phyloP scores from a whole-genome alignment of 1,140 invertebrate genomes.

The Acyrthosiphon pisum region DNA sequence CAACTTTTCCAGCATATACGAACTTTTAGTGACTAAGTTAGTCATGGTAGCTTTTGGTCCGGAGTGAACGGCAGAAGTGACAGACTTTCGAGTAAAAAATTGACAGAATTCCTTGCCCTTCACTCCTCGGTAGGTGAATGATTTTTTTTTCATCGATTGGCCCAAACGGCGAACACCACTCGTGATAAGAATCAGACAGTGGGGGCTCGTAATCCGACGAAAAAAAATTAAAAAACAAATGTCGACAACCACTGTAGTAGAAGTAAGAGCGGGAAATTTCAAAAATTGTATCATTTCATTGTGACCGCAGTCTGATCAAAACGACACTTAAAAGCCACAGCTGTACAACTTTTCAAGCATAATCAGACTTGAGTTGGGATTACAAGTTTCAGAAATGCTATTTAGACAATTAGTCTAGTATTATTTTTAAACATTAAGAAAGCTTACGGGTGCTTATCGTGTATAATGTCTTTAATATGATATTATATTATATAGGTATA shows the following conservation, averaged over 20 bases:
- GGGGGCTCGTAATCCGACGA: background rate
- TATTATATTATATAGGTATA: too few relatives aligned
- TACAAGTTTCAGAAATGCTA: too few relatives aligned
- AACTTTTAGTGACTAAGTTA: constrained; percentile 42
- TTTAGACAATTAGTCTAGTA: too few relatives aligned
- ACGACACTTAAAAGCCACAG: too few relatives aligned
- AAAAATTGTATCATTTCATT: background rate
- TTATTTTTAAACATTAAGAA: too few relatives aligned
- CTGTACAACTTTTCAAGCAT: too few relatives aligned
- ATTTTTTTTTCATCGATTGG: constrained; percentile 19
- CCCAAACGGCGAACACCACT: background rate
- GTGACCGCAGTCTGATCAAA: too few relatives aligned
- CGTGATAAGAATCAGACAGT: constrained; percentile 12
- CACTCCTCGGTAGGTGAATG: background rate
- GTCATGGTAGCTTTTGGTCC: background rate
- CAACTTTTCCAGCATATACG: constrained; percentile 38
- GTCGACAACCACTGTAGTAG: background rate
- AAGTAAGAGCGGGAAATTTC: background rate
- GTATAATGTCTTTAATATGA: too few relatives aligned
- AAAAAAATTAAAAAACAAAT: background rate
- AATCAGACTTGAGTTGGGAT: too few relatives aligned
- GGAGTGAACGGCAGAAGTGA: background rate
- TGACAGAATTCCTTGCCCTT: background rate
- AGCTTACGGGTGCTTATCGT: too few relatives aligned
- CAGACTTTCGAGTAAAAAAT: background rate